Percentiles rank a stretch among this genome's conserved stretches.
phyloP scores from a whole-genome alignment of 2,888 invertebrate genomes.

The Timema cristinae region DNA sequence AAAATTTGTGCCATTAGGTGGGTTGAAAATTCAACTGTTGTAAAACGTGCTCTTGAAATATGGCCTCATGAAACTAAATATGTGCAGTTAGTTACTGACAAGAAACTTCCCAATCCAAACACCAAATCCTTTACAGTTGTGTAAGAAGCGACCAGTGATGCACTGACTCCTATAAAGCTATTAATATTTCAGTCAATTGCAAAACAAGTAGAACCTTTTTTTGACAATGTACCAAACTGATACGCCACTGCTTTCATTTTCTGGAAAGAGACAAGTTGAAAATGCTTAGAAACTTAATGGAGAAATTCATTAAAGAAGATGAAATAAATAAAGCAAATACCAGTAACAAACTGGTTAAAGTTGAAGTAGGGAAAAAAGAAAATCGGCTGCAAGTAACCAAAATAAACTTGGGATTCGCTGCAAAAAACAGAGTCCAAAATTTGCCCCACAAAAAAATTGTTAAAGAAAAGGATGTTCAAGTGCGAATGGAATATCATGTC shows the following conservation, averaged over 20 bases:
- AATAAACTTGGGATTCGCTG: constrained; percentile 1
- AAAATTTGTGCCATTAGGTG: too few species aligned
- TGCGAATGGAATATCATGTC: background rate
- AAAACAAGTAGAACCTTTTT: too few species aligned
- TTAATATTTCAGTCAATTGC: too few species aligned
- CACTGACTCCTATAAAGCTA: too few species aligned
- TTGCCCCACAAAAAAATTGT: constrained; percentile 4
- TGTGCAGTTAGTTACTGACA: constrained; percentile 1
- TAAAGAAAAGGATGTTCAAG: background rate
- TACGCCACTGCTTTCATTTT: background rate
- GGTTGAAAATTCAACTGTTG: too few species aligned
- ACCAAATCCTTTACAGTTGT: background rate
- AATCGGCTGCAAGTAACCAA: background rate
- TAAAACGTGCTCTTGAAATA: background rate
- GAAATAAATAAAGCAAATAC: background rate
- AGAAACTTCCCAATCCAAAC: too few species aligned
- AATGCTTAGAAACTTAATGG: constrained; percentile 9
- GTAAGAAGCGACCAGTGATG: background rate
- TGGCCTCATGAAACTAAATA: background rate
- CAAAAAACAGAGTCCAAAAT: background rate
- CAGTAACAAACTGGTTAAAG: constrained; percentile 2
- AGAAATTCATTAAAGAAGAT: constrained; percentile 4
- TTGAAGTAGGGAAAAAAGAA: background rate
- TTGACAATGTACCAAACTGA: background rate
- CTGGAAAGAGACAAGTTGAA: background rate